Percentiles rank a stretch among this genome's conserved stretches.
These are phyloP conservation scores for Pseudopleuronectes americanus DNA, from an alignment of 2,797 vertebrate genomes.

Conservation along the genomic window DNA sequence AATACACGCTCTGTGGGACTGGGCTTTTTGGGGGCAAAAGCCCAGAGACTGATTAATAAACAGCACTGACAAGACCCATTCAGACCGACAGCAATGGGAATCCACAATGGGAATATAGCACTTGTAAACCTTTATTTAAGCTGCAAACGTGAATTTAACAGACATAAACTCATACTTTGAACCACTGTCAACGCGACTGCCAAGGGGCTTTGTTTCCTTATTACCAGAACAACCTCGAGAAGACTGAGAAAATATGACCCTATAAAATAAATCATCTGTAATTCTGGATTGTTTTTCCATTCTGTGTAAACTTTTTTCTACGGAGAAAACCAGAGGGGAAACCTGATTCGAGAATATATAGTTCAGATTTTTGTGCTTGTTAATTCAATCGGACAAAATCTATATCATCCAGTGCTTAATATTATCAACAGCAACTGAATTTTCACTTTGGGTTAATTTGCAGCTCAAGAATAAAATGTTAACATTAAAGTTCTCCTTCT, in stretches of 20 bases:
- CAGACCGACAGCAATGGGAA: slow-evolving; percentile 15
- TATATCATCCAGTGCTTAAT: not conserved
- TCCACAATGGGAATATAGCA: slow-evolving; percentile 5
- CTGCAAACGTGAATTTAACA: slow-evolving; percentile 17
- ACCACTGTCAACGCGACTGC: slow-evolving; percentile 5
- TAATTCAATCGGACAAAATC: not conserved
- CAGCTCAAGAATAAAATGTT: too few species aligned
- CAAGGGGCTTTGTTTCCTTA: slow-evolving; percentile 29
- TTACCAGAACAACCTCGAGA: slow-evolving; percentile 21
- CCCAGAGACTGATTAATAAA: slow-evolving; percentile 31
- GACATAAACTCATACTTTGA: slow-evolving; percentile 29
- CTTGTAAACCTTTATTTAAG: slow-evolving; percentile 39
- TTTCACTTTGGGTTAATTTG: too few species aligned
- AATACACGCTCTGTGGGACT: not conserved
- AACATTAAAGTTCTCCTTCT: too few species aligned
- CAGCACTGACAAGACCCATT: slow-evolving; percentile 6
- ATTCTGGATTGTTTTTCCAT: slow-evolving; percentile 14
- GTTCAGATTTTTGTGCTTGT: not conserved
- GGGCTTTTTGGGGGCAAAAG: slow-evolving; percentile 2
- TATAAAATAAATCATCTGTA: slow-evolving; percentile 27
- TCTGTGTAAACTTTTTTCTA: slow-evolving; percentile 2
- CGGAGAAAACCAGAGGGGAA: not conserved
- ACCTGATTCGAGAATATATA: not conserved
- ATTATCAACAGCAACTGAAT: not conserved
- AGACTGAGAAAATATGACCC: not conserved